Evolutionary conservation across 2,797 vertebrate genomes (phyloP).

Genomic region (Cyclura pinguis): DNA sequence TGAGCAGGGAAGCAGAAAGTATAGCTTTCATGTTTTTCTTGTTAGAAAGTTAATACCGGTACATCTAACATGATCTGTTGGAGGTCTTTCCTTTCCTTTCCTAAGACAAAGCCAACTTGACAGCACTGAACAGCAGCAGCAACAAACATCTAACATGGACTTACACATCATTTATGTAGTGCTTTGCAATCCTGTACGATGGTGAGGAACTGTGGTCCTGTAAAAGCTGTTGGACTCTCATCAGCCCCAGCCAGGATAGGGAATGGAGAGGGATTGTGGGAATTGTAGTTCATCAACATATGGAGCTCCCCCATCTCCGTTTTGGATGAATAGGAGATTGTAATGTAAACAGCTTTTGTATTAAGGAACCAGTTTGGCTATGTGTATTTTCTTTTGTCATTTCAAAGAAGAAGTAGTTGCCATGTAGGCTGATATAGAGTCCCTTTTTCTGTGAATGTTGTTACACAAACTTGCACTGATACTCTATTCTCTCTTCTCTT

Average conservation of each 20-base stretch:
- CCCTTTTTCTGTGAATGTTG: slow-evolving; percentile 1
- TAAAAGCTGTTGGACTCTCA: background rate
- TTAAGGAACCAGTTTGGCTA: background rate
- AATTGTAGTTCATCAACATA: background rate
- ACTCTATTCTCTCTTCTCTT: slow-evolving; percentile 71
- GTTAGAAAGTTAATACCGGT: background rate
- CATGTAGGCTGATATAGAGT: background rate
- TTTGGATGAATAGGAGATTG: background rate
- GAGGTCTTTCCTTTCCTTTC: no score
- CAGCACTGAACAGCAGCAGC: no score
- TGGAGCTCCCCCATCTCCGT: no score
- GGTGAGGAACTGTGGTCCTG: background rate
- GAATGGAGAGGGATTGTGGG: background rate
- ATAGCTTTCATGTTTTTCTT: background rate
- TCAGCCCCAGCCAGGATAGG: background rate
- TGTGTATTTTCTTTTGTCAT: background rate
- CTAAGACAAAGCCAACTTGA: no score
- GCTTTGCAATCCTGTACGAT: background rate
- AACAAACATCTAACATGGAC: background rate
- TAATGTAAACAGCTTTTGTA: background rate
- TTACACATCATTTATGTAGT: background rate
- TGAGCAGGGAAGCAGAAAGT: background rate
- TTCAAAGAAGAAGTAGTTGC: background rate
- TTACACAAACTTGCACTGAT: slow-evolving; percentile 25
- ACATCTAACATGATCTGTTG: background rate